These are phyloP conservation scores for Isaurus tuberculatus DNA, from an alignment of 92 coral and sea anemone genomes.

Conservation along the genomic window DNA sequence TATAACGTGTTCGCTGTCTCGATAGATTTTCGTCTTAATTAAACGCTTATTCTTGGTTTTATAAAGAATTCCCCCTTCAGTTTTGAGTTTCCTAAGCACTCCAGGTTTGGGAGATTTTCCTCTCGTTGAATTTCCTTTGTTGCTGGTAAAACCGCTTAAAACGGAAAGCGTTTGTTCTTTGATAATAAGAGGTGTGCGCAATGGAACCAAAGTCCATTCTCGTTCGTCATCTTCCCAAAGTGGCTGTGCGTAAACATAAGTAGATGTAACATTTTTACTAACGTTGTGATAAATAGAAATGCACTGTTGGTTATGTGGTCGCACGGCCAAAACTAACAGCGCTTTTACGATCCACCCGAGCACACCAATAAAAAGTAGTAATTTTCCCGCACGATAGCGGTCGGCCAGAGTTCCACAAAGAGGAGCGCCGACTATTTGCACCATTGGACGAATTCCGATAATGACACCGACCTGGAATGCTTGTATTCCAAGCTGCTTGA, in stretches of 20 bases:
- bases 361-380: constrained; percentile 65
- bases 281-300: constrained; percentile 61
- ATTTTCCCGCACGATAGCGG: constrained; percentile 64
- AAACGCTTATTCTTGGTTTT: background rate
- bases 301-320: constrained; percentile 72
- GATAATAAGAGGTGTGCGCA: background rate
- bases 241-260: constrained; percentile 42
- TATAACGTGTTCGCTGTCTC: background rate
- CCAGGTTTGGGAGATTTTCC: background rate
- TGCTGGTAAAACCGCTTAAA: background rate
- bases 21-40: background rate
- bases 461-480: constrained; percentile 77
- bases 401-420: constrained; percentile 66
- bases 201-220: constrained; percentile 44
- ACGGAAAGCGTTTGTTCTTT: background rate
- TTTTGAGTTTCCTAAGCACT: background rate
- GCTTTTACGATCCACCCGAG: constrained; percentile 69
- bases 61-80: background rate
- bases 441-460: constrained; percentile 73
- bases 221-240: constrained; percentile 8
- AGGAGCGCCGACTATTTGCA: constrained; percentile 76
- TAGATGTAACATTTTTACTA: constrained; percentile 35
- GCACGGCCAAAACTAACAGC: constrained; percentile 62
- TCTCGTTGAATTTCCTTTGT: background rate
- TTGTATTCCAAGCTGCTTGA: constrained; percentile 70